Base-by-base conservation (phyloP, 2,797 vertebrate species). In the Microctenopoma stevenorrisi region DNA sequence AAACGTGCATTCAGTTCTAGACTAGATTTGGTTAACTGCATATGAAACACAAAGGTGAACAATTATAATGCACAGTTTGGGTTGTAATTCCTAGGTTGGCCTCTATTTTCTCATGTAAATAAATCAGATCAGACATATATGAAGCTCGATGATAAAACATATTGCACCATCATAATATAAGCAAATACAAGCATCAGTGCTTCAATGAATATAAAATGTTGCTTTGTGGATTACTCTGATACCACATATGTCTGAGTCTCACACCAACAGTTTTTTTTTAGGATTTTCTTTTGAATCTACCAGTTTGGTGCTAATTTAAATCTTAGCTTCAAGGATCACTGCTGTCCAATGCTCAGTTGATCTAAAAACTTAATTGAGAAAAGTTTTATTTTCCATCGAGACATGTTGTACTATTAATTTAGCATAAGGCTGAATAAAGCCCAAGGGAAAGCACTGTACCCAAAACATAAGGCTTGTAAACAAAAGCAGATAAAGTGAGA, bases 401-500 rank as follows among this genome's bases (percentile, higher is more conserved):
- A 54, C 60, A 54, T 62, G 60, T 50, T 70, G 43, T 22, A 26
- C 49, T 22, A 54, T 60, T 44, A 69, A 44, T 65, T 61, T 48
- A 49, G 55, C 61, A 64, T 54, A 54, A 18, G 22, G 66, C 49
- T 76, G 35, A 51, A 43, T 44, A 50, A 71, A 55, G 66, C 56
- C 35, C 47, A 8, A 16, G 47, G 63, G 66, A 66, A 56, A 28
- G 22, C 38, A 71, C 64, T 63, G 38, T n/a, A 62, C 46, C 52
- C 56, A 40, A 37, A 68, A 52, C 72, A 68, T 68, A 63, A 56
- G 58, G 72, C 58, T 63, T 51, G 52, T 74, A 74, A 74, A 68
- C 59, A 47, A 51, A 55, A 55, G 26, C 33, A 74, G 46, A 61
- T 68, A 44, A 64, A 54, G 59, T 61, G 50, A 40, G 25, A 54